Base-by-base conservation (phyloP, 2,888 invertebrate species). In the Dryadula phaetusa region DNA sequence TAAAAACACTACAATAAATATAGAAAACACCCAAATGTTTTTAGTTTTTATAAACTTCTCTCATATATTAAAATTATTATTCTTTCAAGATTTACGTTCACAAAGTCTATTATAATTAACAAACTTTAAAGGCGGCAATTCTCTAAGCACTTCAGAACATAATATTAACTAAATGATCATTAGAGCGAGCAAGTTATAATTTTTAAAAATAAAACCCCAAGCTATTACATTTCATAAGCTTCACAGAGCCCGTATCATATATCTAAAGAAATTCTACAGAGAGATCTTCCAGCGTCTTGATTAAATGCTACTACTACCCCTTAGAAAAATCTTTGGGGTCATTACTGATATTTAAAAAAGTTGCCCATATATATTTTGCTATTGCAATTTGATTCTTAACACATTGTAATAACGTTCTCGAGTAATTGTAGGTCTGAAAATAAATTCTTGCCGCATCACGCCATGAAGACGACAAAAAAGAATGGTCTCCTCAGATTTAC, bases 261-360 rank as follows among this genome's bases (percentile, higher is more conserved):
- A 58, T 47, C 14, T 64, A 28, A 49, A 47, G 44, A 64, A 64
- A 40, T 64, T 64, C 54, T 60, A 37, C 46, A 62, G 42, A 44
- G 22, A 68, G 16, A 64, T 16, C 46, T 53, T 47, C 37, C 61
- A 78, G 78, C 77, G 75, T 81, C 84, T 86, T 88, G 87, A 88
- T 88, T 88, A 85, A 86, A 83, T 81, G 80, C 75, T 74, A 79
- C 79, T 80, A 82, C 79, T 79, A 80, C 82, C 84, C 85, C 82
- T 86, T 83, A 77, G 65, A 79, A 82, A 85, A 84, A 86, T 69
- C 84, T 86, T 88, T 86, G 85, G 79, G 81, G 78, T 85, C 85
- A 88, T 88, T 86, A 87, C 81, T 75, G 70, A 71, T 75, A 75
- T 69, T 70, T 70, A 66, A 70, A 71, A 63, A 42, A 54, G n/a